These are phyloP conservation scores for Crotalus tigris DNA, from an alignment of 2,113 vertebrate genomes.

Conservation along the genomic window DNA sequence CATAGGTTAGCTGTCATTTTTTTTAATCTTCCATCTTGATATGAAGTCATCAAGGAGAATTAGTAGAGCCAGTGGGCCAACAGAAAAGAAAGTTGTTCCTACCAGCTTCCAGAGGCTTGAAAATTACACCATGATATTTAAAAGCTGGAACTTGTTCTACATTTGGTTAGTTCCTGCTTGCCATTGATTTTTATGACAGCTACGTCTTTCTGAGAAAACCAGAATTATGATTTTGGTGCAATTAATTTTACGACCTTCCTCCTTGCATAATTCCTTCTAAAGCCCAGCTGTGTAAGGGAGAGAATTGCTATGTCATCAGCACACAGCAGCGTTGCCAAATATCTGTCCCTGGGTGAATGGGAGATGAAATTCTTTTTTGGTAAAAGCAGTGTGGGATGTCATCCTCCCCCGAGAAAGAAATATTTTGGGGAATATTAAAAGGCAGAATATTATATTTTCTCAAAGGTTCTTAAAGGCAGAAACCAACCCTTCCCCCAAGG, in stretches of 20 bases:
- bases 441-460: too few species aligned
- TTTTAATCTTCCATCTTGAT: not conserved
- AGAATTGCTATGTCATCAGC: not conserved
- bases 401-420: too few species aligned
- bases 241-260: not conserved
- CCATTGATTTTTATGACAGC: not conserved
- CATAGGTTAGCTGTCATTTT: not conserved
- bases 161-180: not conserved
- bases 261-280: not conserved
- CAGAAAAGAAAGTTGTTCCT: not conserved
- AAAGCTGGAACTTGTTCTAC: not conserved
- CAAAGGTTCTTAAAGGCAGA: too few species aligned
- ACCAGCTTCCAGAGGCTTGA: not conserved
- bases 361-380: not conserved
- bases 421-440: too few species aligned
- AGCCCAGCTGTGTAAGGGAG: not conserved
- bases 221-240: not conserved
- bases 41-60: not conserved
- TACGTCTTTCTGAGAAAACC: not conserved
- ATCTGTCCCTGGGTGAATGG: not conserved
- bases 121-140: not conserved
- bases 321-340: not conserved
- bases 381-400: not conserved
- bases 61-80: not conserved
- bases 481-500: too few species aligned